Evolutionary conservation across 92 coral and sea anemone species (phyloP), one percentile per base, ranked within the genome.

Genomic region (Siderastrea radians): DNA sequence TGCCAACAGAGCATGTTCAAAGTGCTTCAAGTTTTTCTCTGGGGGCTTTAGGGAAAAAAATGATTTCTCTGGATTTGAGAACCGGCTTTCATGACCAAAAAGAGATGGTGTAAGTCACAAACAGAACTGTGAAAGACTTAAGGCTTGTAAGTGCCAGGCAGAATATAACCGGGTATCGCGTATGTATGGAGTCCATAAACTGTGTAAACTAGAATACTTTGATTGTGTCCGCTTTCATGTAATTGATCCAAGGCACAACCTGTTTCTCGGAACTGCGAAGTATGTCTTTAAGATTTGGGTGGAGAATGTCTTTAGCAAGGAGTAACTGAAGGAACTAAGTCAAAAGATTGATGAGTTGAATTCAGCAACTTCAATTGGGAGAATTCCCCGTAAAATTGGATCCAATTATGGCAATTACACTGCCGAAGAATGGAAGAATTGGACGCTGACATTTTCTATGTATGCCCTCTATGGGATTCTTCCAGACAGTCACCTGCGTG

Each of bases 371-470:
- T 66, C 77, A 72, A 73, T 74, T 1, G 64, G 66, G 64, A 74
- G 79, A 74, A 74, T 74, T 53, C 79, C 79, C 26, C 26, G 72
- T 38, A 84, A 73, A 74, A 84, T 61, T 48, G 77, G 73, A 43
- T 68, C 88, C 26, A 84, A 84, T 73, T 73, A 84, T 84, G 88
- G 88, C 1, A 84, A 51, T 49, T 84, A 72, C 60, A 73, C 88
- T n/a, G 88, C 88, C 44, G 57, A 84, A 73, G 88, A 73, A 47
- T 84, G 81, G 88, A 84, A 74, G 71, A 84, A 84, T 57, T 84
- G 88, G 88, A 84, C 81, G 15, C 77, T 72, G 51, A 70, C 50
- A 48, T 75, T 69, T 71, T 82, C 69, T 50, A 58, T 82, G 77
- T 69, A 68, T 71, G 88, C 70, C 59, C 80, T 84, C 48, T 60